phyloP scores from a whole-genome alignment of 2,113 vertebrate species.

The Saccopteryx leptura region DNA sequence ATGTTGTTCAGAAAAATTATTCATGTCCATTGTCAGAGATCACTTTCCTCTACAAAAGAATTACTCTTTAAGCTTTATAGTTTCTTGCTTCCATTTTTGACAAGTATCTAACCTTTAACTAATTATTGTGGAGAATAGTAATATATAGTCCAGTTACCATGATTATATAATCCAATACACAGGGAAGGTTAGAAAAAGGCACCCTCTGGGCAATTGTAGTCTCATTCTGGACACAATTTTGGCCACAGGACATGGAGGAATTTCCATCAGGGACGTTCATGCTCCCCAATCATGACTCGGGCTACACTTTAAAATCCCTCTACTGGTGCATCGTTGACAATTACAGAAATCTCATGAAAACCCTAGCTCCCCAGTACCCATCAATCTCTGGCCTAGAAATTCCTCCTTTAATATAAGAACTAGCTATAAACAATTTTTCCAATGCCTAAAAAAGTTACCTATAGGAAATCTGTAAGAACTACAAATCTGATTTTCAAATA shows the following conservation, averaged over 20 bases:
- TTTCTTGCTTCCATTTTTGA: neutral
- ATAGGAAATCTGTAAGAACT: neutral
- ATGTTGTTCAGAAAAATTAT: neutral
- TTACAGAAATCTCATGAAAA: neutral
- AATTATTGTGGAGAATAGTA: neutral
- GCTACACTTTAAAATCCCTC: neutral
- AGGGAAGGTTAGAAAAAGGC: neutral
- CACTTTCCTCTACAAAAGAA: neutral
- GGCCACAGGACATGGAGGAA: neutral
- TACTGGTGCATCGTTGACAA: neutral
- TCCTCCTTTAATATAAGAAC: neutral
- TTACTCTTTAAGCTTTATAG: neutral
- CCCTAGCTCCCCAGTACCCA: neutral
- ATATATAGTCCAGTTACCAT: neutral
- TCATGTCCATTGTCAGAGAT: neutral
- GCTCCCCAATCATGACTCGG: neutral
- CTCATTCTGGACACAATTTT: neutral
- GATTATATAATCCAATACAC: neutral
- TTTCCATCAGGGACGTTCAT: neutral
- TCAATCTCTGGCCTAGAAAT: conserved; percentile 29
- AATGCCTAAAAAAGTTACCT: neutral
- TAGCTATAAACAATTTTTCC: neutral
- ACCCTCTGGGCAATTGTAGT: no score
- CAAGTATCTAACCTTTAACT: neutral
- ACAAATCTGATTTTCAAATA: conserved; percentile 39